Evolutionary conservation across 1,140 invertebrate genomes (phyloP).

Genomic region (Campoletis sonorensis): DNA sequence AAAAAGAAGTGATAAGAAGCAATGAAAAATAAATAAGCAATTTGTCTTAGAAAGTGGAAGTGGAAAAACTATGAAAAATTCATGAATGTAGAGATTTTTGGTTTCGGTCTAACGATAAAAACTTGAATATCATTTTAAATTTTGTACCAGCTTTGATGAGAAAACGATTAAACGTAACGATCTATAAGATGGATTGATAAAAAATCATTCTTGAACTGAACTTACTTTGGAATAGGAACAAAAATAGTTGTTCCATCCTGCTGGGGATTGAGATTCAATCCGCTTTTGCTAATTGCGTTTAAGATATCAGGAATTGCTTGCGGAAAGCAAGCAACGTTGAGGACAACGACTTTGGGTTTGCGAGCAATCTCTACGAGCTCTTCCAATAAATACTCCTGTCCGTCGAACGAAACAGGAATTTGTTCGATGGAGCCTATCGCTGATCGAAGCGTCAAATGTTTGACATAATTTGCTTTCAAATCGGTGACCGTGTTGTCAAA

Average conservation of each 20-base stretch:
- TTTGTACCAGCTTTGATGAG: no score
- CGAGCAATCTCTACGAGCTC: constrained; percentile 92
- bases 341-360: constrained; percentile 90
- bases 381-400: constrained; percentile 89
- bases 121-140: no score
- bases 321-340: constrained; percentile 90
- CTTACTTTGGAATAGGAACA: constrained; percentile 91
- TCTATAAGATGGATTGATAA: no score
- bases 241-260: constrained; percentile 94
- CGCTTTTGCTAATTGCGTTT: constrained; percentile 85
- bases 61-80: no score
- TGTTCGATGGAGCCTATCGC: constrained; percentile 87
- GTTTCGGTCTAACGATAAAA: no score
- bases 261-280: constrained; percentile 95
- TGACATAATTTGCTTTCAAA: constrained; percentile 87
- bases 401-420: constrained; percentile 85
- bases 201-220: no score
- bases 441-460: constrained; percentile 86
- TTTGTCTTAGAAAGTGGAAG: no score
- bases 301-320: constrained; percentile 88
- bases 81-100: no score
- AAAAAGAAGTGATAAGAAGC: no score
- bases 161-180: no score
- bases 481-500: constrained; percentile 82
- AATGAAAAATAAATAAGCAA: no score